phyloP scores from a whole-genome alignment of 2,888 invertebrate genomes.

The Tillus elongatus region DNA sequence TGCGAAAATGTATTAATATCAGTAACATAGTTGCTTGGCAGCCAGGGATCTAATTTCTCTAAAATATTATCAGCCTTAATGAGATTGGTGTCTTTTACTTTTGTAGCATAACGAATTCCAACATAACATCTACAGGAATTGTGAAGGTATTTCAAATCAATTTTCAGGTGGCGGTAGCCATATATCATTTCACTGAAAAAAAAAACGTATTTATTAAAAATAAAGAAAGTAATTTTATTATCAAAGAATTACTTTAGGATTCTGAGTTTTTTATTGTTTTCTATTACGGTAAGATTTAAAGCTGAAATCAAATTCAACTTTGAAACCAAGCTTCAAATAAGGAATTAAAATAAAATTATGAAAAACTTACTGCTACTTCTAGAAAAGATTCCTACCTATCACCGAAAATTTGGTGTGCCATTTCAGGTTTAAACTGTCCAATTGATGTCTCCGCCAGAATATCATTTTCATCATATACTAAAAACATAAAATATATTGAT shows the following conservation, averaged over 20 bases:
- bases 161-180: constrained; percentile 77
- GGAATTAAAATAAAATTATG: too few relatives aligned
- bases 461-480: not conserved
- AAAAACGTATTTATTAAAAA: too few relatives aligned
- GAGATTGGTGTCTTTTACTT: constrained; percentile 40
- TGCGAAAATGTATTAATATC: constrained; percentile 25
- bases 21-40: constrained; percentile 30
- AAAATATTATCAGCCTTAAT: constrained; percentile 29
- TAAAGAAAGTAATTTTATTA: not conserved
- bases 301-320: too few relatives aligned
- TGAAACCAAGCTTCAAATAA: too few relatives aligned
- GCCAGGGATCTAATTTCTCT: constrained; percentile 30
- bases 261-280: too few relatives aligned
- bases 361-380: too few relatives aligned
- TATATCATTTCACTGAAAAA: constrained; percentile 70
- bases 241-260: too few relatives aligned
- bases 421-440: not conserved
- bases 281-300: too few relatives aligned
- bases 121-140: constrained; percentile 54
- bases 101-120: constrained; percentile 59
- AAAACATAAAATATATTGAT: too few relatives aligned
- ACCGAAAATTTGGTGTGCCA: constrained; percentile 2
- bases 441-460: not conserved
- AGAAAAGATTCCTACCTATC: not conserved
- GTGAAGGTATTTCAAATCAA: constrained; percentile 28